Evolutionary conservation across 1,140 invertebrate genomes (phyloP).

Genomic region (Grapholita molesta): DNA sequence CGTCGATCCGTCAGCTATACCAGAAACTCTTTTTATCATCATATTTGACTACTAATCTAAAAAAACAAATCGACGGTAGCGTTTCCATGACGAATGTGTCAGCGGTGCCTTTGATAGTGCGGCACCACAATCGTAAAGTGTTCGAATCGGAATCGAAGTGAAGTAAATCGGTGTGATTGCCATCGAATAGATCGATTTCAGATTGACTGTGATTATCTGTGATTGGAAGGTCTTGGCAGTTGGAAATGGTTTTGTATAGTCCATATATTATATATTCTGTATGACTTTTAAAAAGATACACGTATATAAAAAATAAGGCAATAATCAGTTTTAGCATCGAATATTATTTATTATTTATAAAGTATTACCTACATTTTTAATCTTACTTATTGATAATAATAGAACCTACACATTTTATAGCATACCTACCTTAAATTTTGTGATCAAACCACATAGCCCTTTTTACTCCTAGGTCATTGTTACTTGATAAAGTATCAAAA

Average conservation of each 20-base stretch:
- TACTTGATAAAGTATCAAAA: conserved; percentile 1
- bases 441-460: not conserved
- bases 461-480: not conserved
- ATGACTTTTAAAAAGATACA: not conserved
- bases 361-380: too few relatives aligned
- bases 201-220: conserved; percentile 41
- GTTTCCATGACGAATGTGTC: conserved; percentile 53
- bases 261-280: not conserved
- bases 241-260: not conserved
- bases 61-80: conserved; percentile 27
- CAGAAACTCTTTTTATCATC: not conserved
- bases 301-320: too few relatives aligned
- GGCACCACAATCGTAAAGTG: conserved; percentile 46
- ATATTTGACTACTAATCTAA: not conserved
- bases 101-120: conserved; percentile 41
- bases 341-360: too few relatives aligned
- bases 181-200: conserved; percentile 53
- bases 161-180: conserved; percentile 50
- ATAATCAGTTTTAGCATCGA: too few relatives aligned
- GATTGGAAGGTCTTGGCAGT: conserved; percentile 15
- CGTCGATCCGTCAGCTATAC: not conserved
- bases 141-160: conserved; percentile 51
- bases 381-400: too few relatives aligned
- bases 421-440: too few relatives aligned
- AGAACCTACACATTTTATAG: too few relatives aligned